A percentile compares a stretch with the other conserved stretches of the same genome.
phyloP scores from a whole-genome alignment of 2,797 vertebrate genomes.

The Schizopygopsis pylzovi region DNA sequence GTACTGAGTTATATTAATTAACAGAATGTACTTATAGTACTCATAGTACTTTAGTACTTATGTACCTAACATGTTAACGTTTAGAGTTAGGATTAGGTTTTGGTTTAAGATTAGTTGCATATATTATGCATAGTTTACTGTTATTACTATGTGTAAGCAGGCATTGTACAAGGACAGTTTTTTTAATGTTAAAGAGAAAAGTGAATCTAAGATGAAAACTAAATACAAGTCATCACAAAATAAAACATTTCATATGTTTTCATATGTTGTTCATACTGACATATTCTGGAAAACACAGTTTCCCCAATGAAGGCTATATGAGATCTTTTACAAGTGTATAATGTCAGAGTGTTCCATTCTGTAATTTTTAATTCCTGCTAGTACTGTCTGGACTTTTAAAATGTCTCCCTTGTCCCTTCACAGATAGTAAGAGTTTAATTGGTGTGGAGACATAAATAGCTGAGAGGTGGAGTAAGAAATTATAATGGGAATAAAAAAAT shows the following conservation, averaged over 20 bases:
- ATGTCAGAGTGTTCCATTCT: slow-evolving; percentile 3
- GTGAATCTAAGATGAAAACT: background rate
- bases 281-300: background rate
- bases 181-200: background rate
- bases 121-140: background rate
- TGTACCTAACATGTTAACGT: background rate
- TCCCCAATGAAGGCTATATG: background rate
- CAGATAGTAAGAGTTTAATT: slow-evolving; percentile 58
- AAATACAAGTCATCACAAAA: background rate
- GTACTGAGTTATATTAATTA: background rate
- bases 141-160: background rate
- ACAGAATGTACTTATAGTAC: background rate
- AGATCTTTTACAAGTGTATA: slow-evolving; percentile 16
- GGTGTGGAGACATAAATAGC: slow-evolving; percentile 62
- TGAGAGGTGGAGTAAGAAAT: slow-evolving; percentile 43
- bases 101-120: background rate
- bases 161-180: background rate
- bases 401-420: slow-evolving; percentile 23
- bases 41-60: background rate
- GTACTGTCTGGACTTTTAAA: slow-evolving; percentile 26
- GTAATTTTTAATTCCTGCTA: slow-evolving; percentile 35
- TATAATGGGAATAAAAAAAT: slow-evolving; percentile 45
- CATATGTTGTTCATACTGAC: background rate
- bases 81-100: background rate
- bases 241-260: background rate